Conservation (phyloP, 2,888 invertebrate genomes). For the Baronia brevicornis region DNA sequence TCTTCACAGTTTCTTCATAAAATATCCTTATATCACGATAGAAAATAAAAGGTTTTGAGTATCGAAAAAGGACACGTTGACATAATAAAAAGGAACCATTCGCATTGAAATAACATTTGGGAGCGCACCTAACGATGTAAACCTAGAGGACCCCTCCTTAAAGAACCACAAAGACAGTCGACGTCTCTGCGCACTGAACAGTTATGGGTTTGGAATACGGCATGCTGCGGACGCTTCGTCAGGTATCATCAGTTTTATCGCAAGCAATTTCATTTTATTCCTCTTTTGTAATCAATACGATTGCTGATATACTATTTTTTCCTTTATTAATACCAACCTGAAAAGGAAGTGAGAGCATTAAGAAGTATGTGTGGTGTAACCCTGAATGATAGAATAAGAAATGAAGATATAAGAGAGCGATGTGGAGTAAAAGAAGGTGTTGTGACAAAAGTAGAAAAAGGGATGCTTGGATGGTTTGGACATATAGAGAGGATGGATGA, state of each 20-base stretch:
- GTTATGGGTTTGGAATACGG: constrained; percentile 41
- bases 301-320: constrained; percentile 39
- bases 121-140: constrained; percentile 31
- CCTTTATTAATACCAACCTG: no score
- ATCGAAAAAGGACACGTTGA: constrained; percentile 18
- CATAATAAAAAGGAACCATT: constrained; percentile 44
- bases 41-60: constrained; percentile 2
- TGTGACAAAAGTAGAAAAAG: no score
- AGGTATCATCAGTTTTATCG: constrained; percentile 58
- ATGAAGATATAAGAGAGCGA: constrained; percentile 4
- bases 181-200: constrained; percentile 23
- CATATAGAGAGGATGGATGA: no score
- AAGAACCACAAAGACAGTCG: constrained; percentile 33
- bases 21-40: no score
- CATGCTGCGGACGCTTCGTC: constrained; percentile 37
- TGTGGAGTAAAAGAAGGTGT: no score
- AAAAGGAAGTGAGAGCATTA: no score
- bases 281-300: constrained; percentile 28
- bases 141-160: constrained; percentile 38
- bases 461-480: no score
- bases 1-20: no score
- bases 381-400: no score
- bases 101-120: constrained; percentile 38
- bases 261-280: constrained; percentile 64
- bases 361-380: no score